Percentiles rank a stretch among this genome's conserved stretches.
Evolutionary conservation across 1,140 invertebrate species (phyloP).

Genomic region (Drosophila rhopaloa): DNA sequence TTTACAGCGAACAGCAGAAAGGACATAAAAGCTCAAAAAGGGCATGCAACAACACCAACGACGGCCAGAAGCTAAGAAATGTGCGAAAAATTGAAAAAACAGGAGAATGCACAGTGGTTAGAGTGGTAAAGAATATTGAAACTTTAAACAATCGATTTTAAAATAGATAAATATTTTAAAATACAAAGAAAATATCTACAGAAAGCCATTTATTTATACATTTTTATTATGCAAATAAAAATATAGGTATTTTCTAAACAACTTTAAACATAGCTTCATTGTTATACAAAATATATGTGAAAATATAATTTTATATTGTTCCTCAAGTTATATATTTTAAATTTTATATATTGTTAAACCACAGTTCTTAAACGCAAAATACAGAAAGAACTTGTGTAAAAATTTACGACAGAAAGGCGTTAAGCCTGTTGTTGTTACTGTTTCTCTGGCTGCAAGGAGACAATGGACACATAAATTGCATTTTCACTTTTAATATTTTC

Average conservation of each 20-base stretch:
- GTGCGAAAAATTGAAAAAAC: slow-evolving; percentile 71
- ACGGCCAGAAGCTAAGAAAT: slow-evolving; percentile 58
- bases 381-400: slow-evolving; percentile 56
- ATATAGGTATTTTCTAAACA: too few relatives aligned
- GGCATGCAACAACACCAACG: slow-evolving; percentile 62
- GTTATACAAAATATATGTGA: too few relatives aligned
- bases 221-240: too few relatives aligned
- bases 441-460: slow-evolving; percentile 28
- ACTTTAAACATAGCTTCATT: too few relatives aligned
- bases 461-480: slow-evolving; percentile 80
- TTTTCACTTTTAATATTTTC: slow-evolving; percentile 80
- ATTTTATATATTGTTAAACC: background rate
- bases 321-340: background rate
- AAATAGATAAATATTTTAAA: too few relatives aligned
- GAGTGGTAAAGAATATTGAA: background rate
- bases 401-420: slow-evolving; percentile 80
- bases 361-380: slow-evolving; percentile 13
- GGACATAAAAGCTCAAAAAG: slow-evolving; percentile 81
- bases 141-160: background rate
- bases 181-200: too few relatives aligned
- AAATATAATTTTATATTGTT: background rate
- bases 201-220: too few relatives aligned
- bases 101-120: slow-evolving; percentile 37
- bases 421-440: slow-evolving; percentile 64
- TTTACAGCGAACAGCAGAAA: slow-evolving; percentile 73